phyloP scores from a whole-genome alignment of 2,113 vertebrate species.

The Chaenocephalus aceratus region DNA sequence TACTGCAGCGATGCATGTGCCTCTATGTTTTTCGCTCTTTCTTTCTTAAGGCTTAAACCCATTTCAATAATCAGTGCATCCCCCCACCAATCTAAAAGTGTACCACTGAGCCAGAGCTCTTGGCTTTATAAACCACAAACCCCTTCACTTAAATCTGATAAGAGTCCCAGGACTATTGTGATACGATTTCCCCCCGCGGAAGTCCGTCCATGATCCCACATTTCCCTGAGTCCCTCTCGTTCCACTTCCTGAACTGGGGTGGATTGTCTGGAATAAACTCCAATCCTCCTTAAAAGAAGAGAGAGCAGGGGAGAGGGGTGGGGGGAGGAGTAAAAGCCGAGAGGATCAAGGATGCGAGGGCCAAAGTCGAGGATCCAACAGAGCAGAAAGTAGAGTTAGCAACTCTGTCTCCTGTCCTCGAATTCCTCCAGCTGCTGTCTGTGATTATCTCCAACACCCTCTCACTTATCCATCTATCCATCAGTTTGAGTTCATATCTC shows the following conservation, averaged over 20 bases:
- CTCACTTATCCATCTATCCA: background rate
- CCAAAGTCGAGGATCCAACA: constrained; percentile 73
- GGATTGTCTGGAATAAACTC: constrained; percentile 84
- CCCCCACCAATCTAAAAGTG: constrained; percentile 60
- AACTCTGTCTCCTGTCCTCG: constrained; percentile 50
- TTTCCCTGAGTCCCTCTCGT: constrained; percentile 76
- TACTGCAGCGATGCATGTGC: constrained; percentile 1
- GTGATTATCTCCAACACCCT: constrained; percentile 47
- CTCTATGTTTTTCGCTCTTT: constrained; percentile 32
- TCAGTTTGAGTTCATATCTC: background rate
- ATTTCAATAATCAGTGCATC: constrained; percentile 63
- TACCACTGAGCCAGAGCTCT: constrained; percentile 66
- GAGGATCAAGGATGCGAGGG: constrained; percentile 78
- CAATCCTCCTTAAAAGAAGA: constrained; percentile 82
- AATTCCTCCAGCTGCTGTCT: constrained; percentile 48
- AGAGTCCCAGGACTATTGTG: constrained; percentile 79
- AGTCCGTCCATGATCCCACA: constrained; percentile 79
- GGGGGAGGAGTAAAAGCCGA: constrained; percentile 64
- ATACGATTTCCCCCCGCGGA: constrained; percentile 72
- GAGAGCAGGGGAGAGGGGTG: constrained; percentile 24
- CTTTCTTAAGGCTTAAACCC: constrained; percentile 37
- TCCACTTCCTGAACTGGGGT: constrained; percentile 80
- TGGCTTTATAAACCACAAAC: constrained; percentile 68
- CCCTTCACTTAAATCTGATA: constrained; percentile 81
- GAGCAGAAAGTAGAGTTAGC: constrained; percentile 63